phyloP scores from a whole-genome alignment of 2,888 invertebrate species.

The Endomychus coccineus region DNA sequence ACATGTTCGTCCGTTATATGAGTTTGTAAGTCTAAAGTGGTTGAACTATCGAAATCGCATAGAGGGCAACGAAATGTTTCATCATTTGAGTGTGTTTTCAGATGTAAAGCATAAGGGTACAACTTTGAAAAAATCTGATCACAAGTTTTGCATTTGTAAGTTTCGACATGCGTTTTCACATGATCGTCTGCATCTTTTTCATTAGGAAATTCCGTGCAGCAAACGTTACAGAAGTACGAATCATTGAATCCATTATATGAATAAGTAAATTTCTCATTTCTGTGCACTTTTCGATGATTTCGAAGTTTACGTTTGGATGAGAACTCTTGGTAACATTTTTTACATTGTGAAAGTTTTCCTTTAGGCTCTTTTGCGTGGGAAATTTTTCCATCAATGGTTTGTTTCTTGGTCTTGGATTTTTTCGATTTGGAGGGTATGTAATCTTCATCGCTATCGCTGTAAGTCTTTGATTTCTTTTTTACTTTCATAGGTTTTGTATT shows the following conservation, averaged over 20 bases:
- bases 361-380: too few relatives aligned
- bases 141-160: constrained; percentile 40
- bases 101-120: constrained; percentile 36
- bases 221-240: constrained; percentile 31
- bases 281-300: too few relatives aligned
- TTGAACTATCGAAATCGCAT: constrained; percentile 32
- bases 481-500: too few relatives aligned
- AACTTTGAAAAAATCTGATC: constrained; percentile 33
- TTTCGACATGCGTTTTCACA: constrained; percentile 27
- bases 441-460: too few relatives aligned
- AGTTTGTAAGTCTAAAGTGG: constrained; percentile 31
- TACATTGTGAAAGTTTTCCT: too few relatives aligned
- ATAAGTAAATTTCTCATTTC: too few relatives aligned
- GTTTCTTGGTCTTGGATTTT: too few relatives aligned
- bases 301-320: too few relatives aligned
- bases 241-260: constrained; percentile 20
- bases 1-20: constrained; percentile 38
- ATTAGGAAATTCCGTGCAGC: constrained; percentile 31
- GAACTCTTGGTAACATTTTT: too few relatives aligned
- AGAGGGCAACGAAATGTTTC: constrained; percentile 35
- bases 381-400: too few relatives aligned
- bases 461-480: too few relatives aligned
- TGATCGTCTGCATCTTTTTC: constrained; percentile 30
- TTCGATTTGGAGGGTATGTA: too few relatives aligned
- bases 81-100: constrained; percentile 30